These are phyloP conservation scores for Drosophila erecta DNA, from an alignment of 1,140 invertebrate species.

Conservation along the genomic window DNA sequence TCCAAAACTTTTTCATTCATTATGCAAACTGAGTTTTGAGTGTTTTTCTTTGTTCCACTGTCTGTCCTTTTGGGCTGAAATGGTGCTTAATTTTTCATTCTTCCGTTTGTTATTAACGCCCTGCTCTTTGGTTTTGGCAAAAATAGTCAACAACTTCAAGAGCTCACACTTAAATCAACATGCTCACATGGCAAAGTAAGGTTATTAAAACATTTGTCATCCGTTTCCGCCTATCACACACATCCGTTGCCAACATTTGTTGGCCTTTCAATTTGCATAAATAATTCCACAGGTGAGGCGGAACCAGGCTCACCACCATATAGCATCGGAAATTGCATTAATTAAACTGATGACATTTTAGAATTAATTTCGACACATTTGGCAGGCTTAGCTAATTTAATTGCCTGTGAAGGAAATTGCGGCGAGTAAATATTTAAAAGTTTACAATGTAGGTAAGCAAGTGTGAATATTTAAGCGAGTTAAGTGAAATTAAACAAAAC, in stretches of 20 bases:
- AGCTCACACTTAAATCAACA: neutral
- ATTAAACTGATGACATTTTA: slow-evolving; percentile 43
- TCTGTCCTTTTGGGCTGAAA: slow-evolving; percentile 1
- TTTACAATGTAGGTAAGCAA: neutral
- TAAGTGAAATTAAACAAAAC: too few species aligned
- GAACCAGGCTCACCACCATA: slow-evolving; percentile 17
- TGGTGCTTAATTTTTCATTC: slow-evolving; percentile 9
- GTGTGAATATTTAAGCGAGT: slow-evolving; percentile 13
- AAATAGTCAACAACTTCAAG: slow-evolving; percentile 11
- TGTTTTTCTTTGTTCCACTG: slow-evolving; percentile 29
- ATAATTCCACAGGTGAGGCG: slow-evolving; percentile 52
- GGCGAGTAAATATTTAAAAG: slow-evolving; percentile 24
- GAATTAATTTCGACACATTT: slow-evolving; percentile 46
- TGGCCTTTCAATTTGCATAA: slow-evolving; percentile 27
- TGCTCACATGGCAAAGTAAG: neutral
- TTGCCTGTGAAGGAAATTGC: slow-evolving; percentile 2
- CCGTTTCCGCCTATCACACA: slow-evolving; percentile 24
- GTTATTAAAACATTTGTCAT: slow-evolving; percentile 51
- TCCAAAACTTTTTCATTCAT: slow-evolving; percentile 39
- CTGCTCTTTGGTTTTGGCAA: neutral
- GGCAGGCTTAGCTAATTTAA: neutral
- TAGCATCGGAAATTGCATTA: slow-evolving; percentile 50
- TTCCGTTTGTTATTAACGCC: slow-evolving; percentile 1
- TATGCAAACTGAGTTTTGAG: slow-evolving; percentile 48
- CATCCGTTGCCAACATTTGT: slow-evolving; percentile 42